Base-by-base conservation (phyloP, 2,888 invertebrate genomes). In the Drosophila formosana region DNA sequence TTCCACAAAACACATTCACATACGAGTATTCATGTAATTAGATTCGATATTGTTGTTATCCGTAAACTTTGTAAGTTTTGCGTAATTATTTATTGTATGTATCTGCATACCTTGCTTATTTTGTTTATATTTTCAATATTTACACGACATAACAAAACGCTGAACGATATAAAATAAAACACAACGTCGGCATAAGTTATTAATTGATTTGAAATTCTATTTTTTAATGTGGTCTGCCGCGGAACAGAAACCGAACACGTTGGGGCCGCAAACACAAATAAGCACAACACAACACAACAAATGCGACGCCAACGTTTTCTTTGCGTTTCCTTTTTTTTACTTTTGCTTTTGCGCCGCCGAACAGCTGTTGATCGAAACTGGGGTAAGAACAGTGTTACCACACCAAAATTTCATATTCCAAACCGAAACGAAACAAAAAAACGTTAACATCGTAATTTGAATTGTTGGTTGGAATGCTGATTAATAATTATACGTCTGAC, bases 311-410 rank as follows among this genome's bases (percentile, higher is more conserved):
- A 69, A 75, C 47, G 51, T 61, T 41, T 61, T 56, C 68, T 72
- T 78, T 78, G 60, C 64, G 13, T 45, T 46, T 51, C 72, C 25
- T 30, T 41, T 55, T 72, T 67, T 23, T 34, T 34, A 34, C 37
- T 37, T 37, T 37, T 72, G 68, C 45, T 41, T 61, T 66, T 64
- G 65, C 71, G 18, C 62, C 45, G 30, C 34, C 30, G 46, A 66
- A 63, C 80, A 81, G 80, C 80, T 81, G 80, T 82, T 85, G 81
- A 82, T 82, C 81, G 68, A 43, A 78, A 78, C 74, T 73, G 78
- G 78, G 78, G 78, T 73, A 63, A 61, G 13, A 18, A n/a, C 75
- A 75, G 87, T 55, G 84, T 47, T 69, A 51, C 84, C 81, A 80
- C 46, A 63, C 37, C n/a, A 32, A 26, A 50, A 32, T 53, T 47